Evolutionary conservation across 1,140 invertebrate genomes (phyloP), one percentile per base, ranked within the genome.

Genomic region (Drosophila tropicalis): DNA sequence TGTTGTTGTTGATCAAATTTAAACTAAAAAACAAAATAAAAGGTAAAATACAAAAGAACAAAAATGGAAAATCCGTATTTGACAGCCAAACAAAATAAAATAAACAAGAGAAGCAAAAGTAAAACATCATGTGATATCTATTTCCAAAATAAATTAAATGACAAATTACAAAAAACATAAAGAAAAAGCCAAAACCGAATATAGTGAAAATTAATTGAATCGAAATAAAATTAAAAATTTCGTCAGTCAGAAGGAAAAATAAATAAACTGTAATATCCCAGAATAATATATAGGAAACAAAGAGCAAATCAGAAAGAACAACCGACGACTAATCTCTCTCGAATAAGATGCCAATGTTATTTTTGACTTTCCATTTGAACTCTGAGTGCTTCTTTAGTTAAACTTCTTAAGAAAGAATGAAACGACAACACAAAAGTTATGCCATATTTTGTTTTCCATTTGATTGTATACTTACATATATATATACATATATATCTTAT

Each of bases 111-210:
- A 81, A 77, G 69, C 77, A 81, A 58, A 90, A 85, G 71, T 67
- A 90, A 86, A 86, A 82, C 72, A 80, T 90, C 84, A 84, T 87
- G 85, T 87, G 85, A 90, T 90, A 90, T 90, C 79, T 86, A 90
- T 90, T 90, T 90, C 81, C 86, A 90, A 82, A 90, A 90, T 86
- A 90, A 81, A 74, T 80, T 74, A 84, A 89, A 78, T 65, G 72
- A 68, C 61, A 83, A 76, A 83, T 67, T 70, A 78, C 61, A 44
- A 51, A 44, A 51, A 65, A 72, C 51, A 25, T 32, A 29, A 65
- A 71, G 75, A 22, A 19, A 62, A 54, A 65, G 41, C 66, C 47
- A 13, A 79, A 62, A 66, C 63, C 54, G 67, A 69, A 75, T 62
- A 71, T 71, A 83, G 79, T 60, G 47, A 64, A 79, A 83, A 72